A percentile compares a stretch with the other conserved stretches of the same genome.
Evolutionary conservation across 1,140 invertebrate species (phyloP).

Genomic region (Panagrolaimus sp.): DNA sequence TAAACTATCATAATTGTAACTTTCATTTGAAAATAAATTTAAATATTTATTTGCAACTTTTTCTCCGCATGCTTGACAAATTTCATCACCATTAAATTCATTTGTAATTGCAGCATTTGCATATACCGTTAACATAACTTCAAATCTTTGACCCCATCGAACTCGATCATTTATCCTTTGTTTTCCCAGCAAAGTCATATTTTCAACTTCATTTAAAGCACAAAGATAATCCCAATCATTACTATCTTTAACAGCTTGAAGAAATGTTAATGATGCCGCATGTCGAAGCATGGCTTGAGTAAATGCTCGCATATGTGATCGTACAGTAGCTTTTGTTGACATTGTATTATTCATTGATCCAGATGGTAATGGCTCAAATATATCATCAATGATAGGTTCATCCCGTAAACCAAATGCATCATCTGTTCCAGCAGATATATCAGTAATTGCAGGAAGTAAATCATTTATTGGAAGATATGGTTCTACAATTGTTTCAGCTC

Average conservation of each 20-base stretch:
- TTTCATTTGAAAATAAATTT: slow-evolving; percentile 22
- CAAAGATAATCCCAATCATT: slow-evolving; percentile 34
- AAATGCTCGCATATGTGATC: slow-evolving; percentile 16
- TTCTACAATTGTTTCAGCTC: slow-evolving; percentile 38
- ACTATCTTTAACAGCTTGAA: slow-evolving; percentile 26
- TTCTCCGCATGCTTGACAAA: slow-evolving; percentile 22
- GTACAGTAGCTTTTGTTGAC: slow-evolving; percentile 14
- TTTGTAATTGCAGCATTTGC: neutral
- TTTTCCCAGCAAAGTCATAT: slow-evolving; percentile 24
- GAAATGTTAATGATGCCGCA: slow-evolving; percentile 21
- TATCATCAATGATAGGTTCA: neutral
- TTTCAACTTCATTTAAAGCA: slow-evolving; percentile 26
- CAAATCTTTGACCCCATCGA: slow-evolving; percentile 16
- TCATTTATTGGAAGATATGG: slow-evolving; percentile 31
- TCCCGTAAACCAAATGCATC: neutral
- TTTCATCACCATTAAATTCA: neutral
- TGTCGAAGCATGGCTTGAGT: slow-evolving; percentile 24
- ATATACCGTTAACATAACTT: slow-evolving; percentile 24
- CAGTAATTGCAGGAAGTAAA: slow-evolving; percentile 31
- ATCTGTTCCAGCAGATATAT: slow-evolving; percentile 1
- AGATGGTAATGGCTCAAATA: neutral
- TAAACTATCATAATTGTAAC: slow-evolving; percentile 29
- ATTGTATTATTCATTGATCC: neutral
- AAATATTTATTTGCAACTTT: slow-evolving; percentile 15
- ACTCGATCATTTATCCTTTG: slow-evolving; percentile 13